These are phyloP conservation scores for Psix sp. DNA, from an alignment of 1,140 invertebrate species.

Conservation along the genomic window DNA sequence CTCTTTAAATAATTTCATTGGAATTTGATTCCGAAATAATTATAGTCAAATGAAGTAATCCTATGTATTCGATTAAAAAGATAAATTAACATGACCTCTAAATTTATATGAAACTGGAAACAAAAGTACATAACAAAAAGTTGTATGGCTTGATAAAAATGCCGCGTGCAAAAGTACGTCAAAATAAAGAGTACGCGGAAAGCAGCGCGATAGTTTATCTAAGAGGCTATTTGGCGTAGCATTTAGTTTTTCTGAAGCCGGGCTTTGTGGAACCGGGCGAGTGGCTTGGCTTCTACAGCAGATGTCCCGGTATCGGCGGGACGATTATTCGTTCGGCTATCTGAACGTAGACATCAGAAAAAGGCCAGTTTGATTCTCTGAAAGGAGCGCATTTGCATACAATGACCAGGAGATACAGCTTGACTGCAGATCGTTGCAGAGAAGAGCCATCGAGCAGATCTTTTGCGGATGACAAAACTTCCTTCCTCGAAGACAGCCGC, in stretches of 20 bases:
- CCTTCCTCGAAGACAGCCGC: conserved; percentile 50
- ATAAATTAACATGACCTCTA: no score
- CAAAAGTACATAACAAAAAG: conserved; percentile 43
- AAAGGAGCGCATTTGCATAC: conserved; percentile 74
- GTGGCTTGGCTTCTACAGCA: conserved; percentile 49
- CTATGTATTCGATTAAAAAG: no score
- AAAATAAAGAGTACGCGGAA: conserved; percentile 36
- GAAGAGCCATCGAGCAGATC: conserved; percentile 50
- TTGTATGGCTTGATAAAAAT: conserved; percentile 47
- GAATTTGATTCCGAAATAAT: no score
- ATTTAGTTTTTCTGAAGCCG: conserved; percentile 43
- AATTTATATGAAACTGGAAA: conserved; percentile 29
- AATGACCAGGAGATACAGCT: conserved; percentile 68
- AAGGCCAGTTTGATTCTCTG: conserved; percentile 71
- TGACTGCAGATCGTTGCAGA: conserved; percentile 43
- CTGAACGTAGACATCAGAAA: conserved; percentile 72
- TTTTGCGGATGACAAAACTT: conserved; percentile 66
- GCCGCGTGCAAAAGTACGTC: conserved; percentile 37
- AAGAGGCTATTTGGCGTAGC: conserved; percentile 47
- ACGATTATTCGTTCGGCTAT: conserved; percentile 70
- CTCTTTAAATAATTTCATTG: no score
- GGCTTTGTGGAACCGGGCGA: conserved; percentile 37
- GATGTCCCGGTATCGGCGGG: conserved; percentile 38
- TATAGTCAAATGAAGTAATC: no score
- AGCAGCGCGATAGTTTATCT: conserved; percentile 51